Conservation (phyloP, 2,888 invertebrate genomes). For the Taenaris catops region DNA sequence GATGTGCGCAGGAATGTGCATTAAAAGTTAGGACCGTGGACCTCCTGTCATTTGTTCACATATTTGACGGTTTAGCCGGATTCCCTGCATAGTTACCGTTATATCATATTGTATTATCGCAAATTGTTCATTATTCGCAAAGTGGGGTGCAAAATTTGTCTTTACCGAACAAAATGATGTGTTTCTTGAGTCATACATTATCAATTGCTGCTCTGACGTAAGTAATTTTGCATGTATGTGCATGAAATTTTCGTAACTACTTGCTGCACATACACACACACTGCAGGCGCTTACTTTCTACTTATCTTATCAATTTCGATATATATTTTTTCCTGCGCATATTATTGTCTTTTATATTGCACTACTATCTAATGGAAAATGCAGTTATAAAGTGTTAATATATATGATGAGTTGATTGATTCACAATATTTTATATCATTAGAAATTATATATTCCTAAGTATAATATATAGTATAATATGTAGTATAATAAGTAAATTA, state of each 20-base stretch:
- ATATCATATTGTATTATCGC: no score
- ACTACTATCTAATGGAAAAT: no score
- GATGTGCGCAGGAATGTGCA: slow-evolving; percentile 52
- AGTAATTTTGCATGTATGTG: slow-evolving; percentile 31
- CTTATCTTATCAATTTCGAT: slow-evolving; percentile 34
- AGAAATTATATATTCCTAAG: no score
- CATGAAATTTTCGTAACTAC: slow-evolving; percentile 27
- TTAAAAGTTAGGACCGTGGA: slow-evolving; percentile 39
- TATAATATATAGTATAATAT: no score
- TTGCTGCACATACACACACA: slow-evolving; percentile 22
- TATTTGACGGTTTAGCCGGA: slow-evolving; percentile 26
- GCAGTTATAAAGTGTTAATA: no score
- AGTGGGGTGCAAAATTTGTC: no score
- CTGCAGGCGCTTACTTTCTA: slow-evolving; percentile 29
- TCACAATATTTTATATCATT: no score
- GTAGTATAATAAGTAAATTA: no score
- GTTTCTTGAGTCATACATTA: slow-evolving; percentile 37
- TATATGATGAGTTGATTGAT: no score
- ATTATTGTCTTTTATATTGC: no score
- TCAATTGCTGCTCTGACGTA: slow-evolving; percentile 37
- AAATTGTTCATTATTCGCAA: no score
- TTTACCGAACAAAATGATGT: slow-evolving; percentile 27
- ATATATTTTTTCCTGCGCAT: no score
- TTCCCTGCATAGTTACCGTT: slow-evolving; percentile 31
- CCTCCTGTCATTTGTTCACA: slow-evolving; percentile 30